A percentile compares a stretch with the other conserved stretches of the same genome.
Evolutionary conservation across 1,140 invertebrate genomes (phyloP).

Genomic region (Cyclargus thomasi): DNA sequence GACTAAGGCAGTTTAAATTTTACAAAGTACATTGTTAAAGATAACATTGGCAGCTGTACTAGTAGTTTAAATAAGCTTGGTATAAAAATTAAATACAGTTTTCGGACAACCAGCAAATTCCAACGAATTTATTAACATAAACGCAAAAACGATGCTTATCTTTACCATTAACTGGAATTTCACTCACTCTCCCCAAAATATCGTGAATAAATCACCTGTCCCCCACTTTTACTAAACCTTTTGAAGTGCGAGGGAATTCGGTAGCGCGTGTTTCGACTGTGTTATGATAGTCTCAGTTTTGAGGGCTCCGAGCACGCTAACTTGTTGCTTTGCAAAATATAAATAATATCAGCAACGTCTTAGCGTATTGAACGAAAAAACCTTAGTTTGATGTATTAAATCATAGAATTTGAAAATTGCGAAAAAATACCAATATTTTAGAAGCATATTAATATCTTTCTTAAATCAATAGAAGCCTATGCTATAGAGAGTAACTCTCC

Average conservation of each 20-base stretch:
- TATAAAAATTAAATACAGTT: not conserved
- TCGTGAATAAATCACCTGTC: not conserved
- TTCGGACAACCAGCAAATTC: not conserved
- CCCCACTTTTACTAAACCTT: constrained; percentile 16
- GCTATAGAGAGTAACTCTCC: too few relatives aligned
- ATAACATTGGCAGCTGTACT: too few relatives aligned
- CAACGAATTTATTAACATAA: not conserved
- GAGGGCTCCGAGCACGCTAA: constrained; percentile 47
- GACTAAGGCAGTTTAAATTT: too few relatives aligned
- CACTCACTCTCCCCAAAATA: not conserved
- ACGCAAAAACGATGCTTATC: not conserved
- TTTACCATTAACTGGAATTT: not conserved
- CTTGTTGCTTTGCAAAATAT: constrained; percentile 48
- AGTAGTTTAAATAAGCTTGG: too few relatives aligned
- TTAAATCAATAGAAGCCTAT: too few relatives aligned
- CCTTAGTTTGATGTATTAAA: not conserved
- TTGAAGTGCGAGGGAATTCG: constrained; percentile 28
- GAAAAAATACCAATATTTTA: too few relatives aligned
- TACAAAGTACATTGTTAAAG: too few relatives aligned
- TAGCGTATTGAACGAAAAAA: not conserved
- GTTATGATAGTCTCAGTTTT: constrained; percentile 48
- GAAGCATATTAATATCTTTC: too few relatives aligned
- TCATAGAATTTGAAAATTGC: not conserved
- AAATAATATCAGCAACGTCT: not conserved
- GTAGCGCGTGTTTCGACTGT: constrained; percentile 48